Percentiles rank a stretch among this genome's conserved stretches.
Evolutionary conservation across 92 coral and sea anemone species (phyloP).

Genomic region (Phenganax marumi): DNA sequence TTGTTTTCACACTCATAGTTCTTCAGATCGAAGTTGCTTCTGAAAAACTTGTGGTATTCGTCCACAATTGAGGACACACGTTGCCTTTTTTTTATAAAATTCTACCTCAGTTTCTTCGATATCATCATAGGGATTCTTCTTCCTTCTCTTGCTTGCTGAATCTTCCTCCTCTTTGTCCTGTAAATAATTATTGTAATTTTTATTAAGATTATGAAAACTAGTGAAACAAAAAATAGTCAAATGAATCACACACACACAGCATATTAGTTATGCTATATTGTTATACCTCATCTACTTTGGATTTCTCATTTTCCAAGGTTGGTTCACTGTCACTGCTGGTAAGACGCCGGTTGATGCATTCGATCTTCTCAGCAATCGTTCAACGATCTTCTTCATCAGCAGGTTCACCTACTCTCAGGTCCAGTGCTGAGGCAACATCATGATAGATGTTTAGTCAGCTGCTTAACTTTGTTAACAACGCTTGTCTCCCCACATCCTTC

Average conservation of each 20-base stretch:
- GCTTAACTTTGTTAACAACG: not conserved
- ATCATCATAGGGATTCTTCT: conserved; percentile 8
- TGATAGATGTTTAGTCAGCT: not conserved
- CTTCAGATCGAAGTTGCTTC: conserved; percentile 16
- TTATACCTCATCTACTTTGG: no score
- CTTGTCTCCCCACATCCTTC: conserved; percentile 2
- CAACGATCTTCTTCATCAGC: not conserved
- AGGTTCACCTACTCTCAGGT: conserved; percentile 15
- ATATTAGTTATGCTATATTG: no score
- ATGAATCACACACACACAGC: no score
- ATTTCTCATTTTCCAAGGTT: not conserved
- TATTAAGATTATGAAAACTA: not conserved
- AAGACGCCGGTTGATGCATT: not conserved
- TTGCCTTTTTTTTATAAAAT: conserved; percentile 15
- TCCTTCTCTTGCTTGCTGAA: not conserved
- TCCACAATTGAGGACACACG: conserved; percentile 17
- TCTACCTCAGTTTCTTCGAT: not conserved
- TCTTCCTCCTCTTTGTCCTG: not conserved
- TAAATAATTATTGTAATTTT: not conserved
- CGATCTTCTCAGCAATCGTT: conserved; percentile 9
- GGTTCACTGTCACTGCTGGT: not conserved
- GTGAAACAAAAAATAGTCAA: no score
- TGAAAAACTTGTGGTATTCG: not conserved
- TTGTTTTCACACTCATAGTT: not conserved
- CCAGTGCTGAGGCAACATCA: not conserved